Evolutionary conservation across 1,140 invertebrate genomes (phyloP).

Genomic region (Caerostris darwini): DNA sequence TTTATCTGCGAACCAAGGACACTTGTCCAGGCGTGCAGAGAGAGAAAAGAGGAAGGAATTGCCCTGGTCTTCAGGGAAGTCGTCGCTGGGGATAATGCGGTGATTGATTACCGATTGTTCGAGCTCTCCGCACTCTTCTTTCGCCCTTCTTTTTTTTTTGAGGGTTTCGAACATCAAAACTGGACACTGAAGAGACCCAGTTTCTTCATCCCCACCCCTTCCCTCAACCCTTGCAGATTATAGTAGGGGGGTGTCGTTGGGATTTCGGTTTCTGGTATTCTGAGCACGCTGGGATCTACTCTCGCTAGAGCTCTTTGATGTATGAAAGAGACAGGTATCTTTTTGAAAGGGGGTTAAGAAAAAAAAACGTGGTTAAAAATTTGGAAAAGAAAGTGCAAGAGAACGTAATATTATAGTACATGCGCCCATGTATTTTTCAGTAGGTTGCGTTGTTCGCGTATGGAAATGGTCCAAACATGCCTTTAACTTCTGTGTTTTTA

Average conservation of each 20-base stretch:
- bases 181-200: background rate
- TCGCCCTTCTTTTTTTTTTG: background rate
- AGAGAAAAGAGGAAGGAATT: background rate
- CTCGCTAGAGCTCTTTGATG: background rate
- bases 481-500: background rate
- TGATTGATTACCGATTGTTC: slow-evolving; percentile 69
- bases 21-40: slow-evolving; percentile 45
- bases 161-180: slow-evolving; percentile 7
- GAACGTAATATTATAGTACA: background rate
- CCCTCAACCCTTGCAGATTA: background rate
- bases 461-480: background rate
- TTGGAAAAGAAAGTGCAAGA: background rate
- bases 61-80: slow-evolving; percentile 28
- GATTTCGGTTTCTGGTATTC: slow-evolving; percentile 48
- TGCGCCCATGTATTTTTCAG: background rate
- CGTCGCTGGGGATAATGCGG: slow-evolving; percentile 66
- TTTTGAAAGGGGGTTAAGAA: background rate
- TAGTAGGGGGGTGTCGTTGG: background rate
- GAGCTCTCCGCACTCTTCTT: background rate
- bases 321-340: slow-evolving; percentile 8
- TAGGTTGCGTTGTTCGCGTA: background rate
- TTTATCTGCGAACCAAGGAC: slow-evolving; percentile 26
- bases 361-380: background rate
- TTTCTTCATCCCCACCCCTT: background rate
- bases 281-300: slow-evolving; percentile 17